Conservation (phyloP, 2,888 invertebrate genomes). For the Conchocele bisecta region DNA sequence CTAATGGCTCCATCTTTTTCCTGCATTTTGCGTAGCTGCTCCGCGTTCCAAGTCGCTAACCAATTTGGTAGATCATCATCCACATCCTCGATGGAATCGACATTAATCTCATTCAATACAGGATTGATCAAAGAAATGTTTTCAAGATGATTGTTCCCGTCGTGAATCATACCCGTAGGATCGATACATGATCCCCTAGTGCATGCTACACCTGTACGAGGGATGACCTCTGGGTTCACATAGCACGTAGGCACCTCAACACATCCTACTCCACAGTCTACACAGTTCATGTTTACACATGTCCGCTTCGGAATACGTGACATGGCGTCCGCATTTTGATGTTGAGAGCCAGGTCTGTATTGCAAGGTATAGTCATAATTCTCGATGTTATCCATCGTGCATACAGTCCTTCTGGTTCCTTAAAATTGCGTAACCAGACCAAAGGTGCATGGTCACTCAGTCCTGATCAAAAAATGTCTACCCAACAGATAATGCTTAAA, state of each 20-base stretch:
- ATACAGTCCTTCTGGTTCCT: constrained; percentile 25
- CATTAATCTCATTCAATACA: no score
- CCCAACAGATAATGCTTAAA: constrained; percentile 31
- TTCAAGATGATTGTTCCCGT: no score
- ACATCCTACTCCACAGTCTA: no score
- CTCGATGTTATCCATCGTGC: constrained; percentile 30
- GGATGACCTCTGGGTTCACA: no score
- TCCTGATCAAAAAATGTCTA: constrained; percentile 12
- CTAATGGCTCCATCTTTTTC: neutral
- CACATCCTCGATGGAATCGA: no score
- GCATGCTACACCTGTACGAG: no score
- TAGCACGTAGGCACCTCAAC: no score
- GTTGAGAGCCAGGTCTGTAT: neutral
- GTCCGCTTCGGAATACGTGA: neutral
- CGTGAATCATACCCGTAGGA: no score
- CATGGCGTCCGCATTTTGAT: constrained; percentile 22
- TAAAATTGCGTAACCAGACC: constrained; percentile 30
- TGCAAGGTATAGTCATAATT: constrained; percentile 20
- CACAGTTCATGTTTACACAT: neutral
- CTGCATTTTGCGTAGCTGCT: constrained; percentile 4
- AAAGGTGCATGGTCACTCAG: constrained; percentile 34
- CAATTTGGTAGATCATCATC: constrained; percentile 10
- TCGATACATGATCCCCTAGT: no score
- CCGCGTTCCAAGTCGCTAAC: constrained; percentile 15
- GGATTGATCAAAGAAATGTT: no score